Conservation (phyloP, 2,113 vertebrate genomes). For the Leptobrachium leishanense region DNA sequence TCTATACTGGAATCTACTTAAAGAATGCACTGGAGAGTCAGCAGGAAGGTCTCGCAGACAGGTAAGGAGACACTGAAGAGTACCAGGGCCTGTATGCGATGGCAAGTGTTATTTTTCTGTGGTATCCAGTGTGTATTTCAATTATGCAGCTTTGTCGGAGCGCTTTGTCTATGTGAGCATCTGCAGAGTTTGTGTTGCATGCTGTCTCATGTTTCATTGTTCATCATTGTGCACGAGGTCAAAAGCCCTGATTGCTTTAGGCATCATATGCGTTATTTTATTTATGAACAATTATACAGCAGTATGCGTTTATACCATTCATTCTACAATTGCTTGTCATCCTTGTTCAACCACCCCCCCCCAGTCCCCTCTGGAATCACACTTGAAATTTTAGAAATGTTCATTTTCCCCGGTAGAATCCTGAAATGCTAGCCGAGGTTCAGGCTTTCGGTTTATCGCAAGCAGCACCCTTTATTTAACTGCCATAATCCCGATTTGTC, state of each 20-base stretch:
- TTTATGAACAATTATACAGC: too few relatives aligned
- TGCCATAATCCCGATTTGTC: conserved; percentile 11
- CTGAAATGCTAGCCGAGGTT: too few relatives aligned
- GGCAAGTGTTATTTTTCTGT: background rate
- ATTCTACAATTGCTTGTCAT: background rate
- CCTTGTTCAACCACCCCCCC: background rate
- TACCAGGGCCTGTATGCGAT: background rate
- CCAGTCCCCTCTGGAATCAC: too few relatives aligned
- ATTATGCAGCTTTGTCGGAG: background rate
- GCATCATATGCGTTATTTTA: background rate
- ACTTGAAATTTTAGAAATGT: too few relatives aligned
- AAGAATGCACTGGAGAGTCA: conserved; percentile 36
- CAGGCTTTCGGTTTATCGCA: conserved; percentile 26
- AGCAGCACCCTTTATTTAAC: conserved; percentile 10
- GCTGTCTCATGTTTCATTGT: background rate
- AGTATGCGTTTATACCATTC: too few relatives aligned
- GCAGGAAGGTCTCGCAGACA: conserved; percentile 28
- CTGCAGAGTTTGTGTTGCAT: background rate
- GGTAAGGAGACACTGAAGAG: conserved; percentile 24
- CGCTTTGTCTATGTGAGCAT: background rate
- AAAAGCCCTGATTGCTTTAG: background rate
- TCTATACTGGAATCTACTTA: conserved; percentile 34
- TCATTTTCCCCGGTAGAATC: too few relatives aligned
- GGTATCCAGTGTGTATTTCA: background rate
- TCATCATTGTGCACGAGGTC: background rate